A percentile compares a stretch with the other conserved stretches of the same genome.
Conservation (phyloP, 2,797 vertebrate genomes). For the Borostomias antarcticus region DNA sequence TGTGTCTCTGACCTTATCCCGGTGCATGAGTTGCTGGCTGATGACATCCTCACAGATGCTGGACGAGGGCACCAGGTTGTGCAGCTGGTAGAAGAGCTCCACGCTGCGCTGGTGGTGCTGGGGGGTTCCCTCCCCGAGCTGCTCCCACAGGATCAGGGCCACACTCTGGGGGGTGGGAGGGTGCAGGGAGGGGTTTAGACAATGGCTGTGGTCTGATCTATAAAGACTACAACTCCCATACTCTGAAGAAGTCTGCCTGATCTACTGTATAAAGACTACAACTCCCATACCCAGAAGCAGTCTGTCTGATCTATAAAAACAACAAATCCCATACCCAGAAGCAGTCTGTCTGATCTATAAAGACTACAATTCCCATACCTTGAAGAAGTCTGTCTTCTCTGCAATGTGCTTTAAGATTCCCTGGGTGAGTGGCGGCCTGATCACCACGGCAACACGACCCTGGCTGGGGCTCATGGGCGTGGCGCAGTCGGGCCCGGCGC, state of each 20-base stretch:
- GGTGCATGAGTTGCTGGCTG: constrained; percentile 96
- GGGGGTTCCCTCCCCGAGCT: constrained; percentile 90
- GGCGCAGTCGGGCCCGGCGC: constrained; percentile 74
- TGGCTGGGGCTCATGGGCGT: constrained; percentile 95
- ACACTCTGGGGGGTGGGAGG: constrained; percentile 75
- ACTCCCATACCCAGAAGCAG: constrained; percentile 91
- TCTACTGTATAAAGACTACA: neutral
- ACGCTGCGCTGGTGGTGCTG: constrained; percentile 98
- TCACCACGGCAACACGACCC: constrained; percentile 95
- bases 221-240: neutral
- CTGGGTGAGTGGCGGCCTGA: constrained; percentile 94
- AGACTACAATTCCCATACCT: constrained; percentile 74
- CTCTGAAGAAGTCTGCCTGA: neutral
- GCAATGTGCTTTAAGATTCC: constrained; percentile 93
- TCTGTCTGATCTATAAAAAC: constrained; percentile 83
- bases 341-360: neutral
- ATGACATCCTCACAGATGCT: constrained; percentile 98
- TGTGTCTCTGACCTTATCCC: constrained; percentile 85
- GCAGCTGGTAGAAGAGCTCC: constrained; percentile 97
- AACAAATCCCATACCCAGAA: neutral
- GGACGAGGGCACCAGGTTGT: constrained; percentile 96
- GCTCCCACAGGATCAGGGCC: constrained; percentile 93
- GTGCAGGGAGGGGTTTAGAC: neutral
- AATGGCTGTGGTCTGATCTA: too few relatives aligned
- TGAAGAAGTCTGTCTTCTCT: constrained; percentile 95